Percentiles rank a stretch among this genome's conserved stretches.
Conservation (phyloP, 2,888 invertebrate genomes). For the Lordiphosa andalusiaca region DNA sequence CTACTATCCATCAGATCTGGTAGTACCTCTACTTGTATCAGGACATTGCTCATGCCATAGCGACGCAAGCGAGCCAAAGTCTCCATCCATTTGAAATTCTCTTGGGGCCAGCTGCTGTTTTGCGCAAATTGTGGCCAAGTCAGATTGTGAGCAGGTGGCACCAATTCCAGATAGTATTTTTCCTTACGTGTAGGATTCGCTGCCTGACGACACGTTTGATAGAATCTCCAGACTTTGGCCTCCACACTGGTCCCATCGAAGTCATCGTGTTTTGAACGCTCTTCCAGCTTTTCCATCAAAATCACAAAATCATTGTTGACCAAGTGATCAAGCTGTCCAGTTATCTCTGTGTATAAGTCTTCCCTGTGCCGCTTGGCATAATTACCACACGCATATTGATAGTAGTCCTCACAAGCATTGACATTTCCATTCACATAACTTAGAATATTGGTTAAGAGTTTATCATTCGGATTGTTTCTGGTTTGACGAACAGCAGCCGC, state of each 20-base stretch:
- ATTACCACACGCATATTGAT: conserved; percentile 70
- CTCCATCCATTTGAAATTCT: conserved; percentile 60
- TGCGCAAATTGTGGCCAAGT: conserved; percentile 57
- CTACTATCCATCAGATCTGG: conserved; percentile 35
- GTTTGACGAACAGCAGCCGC: not conserved
- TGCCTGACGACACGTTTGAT: conserved; percentile 52
- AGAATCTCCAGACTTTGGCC: conserved; percentile 53
- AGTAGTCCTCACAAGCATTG: conserved; percentile 67
- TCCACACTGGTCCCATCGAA: conserved; percentile 30
- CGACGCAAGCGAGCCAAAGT: conserved; percentile 61
- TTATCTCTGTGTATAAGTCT: conserved; percentile 52
- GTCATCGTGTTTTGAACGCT: not conserved
- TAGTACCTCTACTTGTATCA: conserved; percentile 19
- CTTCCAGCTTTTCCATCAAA: conserved; percentile 39
- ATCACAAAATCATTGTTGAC: conserved; percentile 54
- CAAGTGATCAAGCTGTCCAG: conserved; percentile 60
- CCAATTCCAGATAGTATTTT: conserved; percentile 53
- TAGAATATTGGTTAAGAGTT: conserved; percentile 37
- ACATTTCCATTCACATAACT: conserved; percentile 41
- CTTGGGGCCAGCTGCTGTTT: conserved; percentile 40
- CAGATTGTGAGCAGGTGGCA: conserved; percentile 52
- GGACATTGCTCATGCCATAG: conserved; percentile 52
- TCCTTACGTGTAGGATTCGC: conserved; percentile 9
- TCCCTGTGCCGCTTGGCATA: conserved; percentile 51
- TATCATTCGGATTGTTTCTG: conserved; percentile 11